These are phyloP conservation scores for Capitulum mitella DNA, from an alignment of 2,888 invertebrate species.

Conservation along the genomic window DNA sequence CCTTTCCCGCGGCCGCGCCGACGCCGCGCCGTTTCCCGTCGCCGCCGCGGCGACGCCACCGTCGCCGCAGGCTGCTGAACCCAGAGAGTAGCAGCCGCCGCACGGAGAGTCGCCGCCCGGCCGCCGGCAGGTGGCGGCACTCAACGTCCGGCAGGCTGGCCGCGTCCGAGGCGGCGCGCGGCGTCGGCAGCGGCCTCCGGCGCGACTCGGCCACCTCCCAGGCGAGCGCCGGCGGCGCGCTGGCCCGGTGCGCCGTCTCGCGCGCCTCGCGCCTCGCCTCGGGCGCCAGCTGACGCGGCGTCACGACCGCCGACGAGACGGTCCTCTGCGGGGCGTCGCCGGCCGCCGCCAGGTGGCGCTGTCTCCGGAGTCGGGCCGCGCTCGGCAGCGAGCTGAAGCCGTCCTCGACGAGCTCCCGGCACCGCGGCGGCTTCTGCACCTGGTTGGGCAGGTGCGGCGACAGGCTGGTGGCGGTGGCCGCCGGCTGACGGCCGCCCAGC, in stretches of 20 bases:
- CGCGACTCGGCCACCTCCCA: not conserved
- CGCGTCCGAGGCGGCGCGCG: not conserved
- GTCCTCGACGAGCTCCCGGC: not conserved
- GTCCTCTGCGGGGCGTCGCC: not conserved
- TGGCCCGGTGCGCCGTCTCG: not conserved
- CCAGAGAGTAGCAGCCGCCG: not conserved
- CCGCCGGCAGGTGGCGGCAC: not conserved
- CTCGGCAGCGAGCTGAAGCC: slow-evolving; percentile 4
- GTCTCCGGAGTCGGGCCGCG: not conserved
- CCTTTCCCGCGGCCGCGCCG: no score
- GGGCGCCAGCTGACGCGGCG: not conserved
- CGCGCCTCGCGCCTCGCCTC: not conserved
- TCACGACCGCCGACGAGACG: not conserved
- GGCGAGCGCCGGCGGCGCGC: not conserved
- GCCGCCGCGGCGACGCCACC: not conserved
- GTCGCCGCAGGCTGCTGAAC: not conserved
- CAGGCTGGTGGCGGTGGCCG: not conserved
- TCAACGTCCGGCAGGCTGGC: not conserved
- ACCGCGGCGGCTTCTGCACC: slow-evolving; percentile 3
- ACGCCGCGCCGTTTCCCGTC: not conserved
- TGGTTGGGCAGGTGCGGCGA: not conserved
- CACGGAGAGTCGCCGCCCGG: not conserved
- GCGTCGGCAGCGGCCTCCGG: not conserved
- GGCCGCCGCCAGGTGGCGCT: not conserved
- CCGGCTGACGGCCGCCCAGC: not conserved